phyloP scores from a whole-genome alignment of 2,888 invertebrate genomes.

The Exocentrus adspersus region DNA sequence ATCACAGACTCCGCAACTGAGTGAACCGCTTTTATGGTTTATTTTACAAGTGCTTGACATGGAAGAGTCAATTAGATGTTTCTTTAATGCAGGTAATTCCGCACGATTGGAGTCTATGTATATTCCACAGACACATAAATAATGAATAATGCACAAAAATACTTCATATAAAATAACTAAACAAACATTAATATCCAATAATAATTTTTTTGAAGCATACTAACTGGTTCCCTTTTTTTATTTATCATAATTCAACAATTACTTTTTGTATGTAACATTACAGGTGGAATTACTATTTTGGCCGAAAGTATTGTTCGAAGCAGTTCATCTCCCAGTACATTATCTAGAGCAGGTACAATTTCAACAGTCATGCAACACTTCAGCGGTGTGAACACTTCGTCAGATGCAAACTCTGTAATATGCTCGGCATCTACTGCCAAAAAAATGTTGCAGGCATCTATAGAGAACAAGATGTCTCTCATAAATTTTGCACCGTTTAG shows the following conservation, averaged over 20 bases:
- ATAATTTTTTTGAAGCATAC: too few species aligned
- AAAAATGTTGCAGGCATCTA: conserved; percentile 62
- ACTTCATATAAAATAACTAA: too few species aligned
- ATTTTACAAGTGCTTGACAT: conserved; percentile 82
- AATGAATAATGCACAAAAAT: too few species aligned
- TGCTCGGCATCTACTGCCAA: conserved; percentile 58
- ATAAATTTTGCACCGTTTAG: conserved; percentile 92
- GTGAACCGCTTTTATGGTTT: conserved; percentile 88
- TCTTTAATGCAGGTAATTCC: conserved; percentile 76
- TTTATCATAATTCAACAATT: too few species aligned
- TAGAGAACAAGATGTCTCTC: conserved; percentile 78
- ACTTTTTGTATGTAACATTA: conserved; percentile 22
- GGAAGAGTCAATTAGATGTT: conserved; percentile 77
- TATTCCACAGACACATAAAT: too few species aligned
- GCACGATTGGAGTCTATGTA: too few species aligned
- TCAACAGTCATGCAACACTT: conserved; percentile 73
- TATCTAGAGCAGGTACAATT: conserved; percentile 66
- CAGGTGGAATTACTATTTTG: conserved; percentile 76
- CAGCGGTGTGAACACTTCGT: conserved; percentile 61
- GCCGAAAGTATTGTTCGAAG: conserved; percentile 82
- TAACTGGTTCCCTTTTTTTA: too few species aligned
- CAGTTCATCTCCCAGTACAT: conserved; percentile 75
- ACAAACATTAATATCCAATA: too few species aligned
- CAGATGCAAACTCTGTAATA: conserved; percentile 38
- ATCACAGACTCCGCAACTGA: conserved; percentile 69